Evolutionary conservation across 2,888 invertebrate genomes (phyloP), one percentile per base, ranked within the genome.

Genomic region (Chirona hameri): DNA sequence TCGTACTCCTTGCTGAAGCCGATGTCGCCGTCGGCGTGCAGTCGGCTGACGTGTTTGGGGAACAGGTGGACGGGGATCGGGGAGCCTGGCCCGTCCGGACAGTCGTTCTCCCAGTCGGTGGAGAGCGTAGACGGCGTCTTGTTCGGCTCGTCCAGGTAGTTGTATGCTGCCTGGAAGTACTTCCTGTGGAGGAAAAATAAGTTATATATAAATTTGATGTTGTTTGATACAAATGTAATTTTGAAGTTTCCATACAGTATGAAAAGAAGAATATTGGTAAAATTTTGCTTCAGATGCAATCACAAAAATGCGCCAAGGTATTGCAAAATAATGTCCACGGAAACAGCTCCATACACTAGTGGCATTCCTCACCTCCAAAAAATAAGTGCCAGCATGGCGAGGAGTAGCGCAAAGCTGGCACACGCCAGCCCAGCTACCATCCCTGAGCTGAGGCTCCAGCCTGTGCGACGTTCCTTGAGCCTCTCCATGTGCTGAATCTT

Each of bases 1-100:
- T 97, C 97, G 88, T 97, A 98, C 88, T 98, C 97, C 87, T 96
- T 95, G 87, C 96, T 95, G 88, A 98, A 98, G 0, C 96, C 97
- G 85, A 97, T 95, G 88, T 97, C 97, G 0, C 96, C 95, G 88
- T 98, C 97, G 5, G 95, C 95, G 88, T 98, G 98, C 85, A 98
- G 88, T 65, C 92, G 91, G 18, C 93, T 93, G 9, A 97, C 97
- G 89, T 97, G 97, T 85, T 92, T 91, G 29, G 93, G 91, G 89
- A 97, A 98, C 86, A 92, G 90, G 82, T 91, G 90, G 2, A 95
- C 93, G 0, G 92, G 91, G 81, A 97, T 93, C 0, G 95, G 93
- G 31, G 80, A 82, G n/a, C 21, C 46, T 18, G 81, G 83, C 81
- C 86, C 86, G 46, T 86, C 86, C 55, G 86, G 86, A 90, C 91